Base-by-base conservation (phyloP, 2,113 vertebrate genomes). In the Onychostruthus taczanowskii region DNA sequence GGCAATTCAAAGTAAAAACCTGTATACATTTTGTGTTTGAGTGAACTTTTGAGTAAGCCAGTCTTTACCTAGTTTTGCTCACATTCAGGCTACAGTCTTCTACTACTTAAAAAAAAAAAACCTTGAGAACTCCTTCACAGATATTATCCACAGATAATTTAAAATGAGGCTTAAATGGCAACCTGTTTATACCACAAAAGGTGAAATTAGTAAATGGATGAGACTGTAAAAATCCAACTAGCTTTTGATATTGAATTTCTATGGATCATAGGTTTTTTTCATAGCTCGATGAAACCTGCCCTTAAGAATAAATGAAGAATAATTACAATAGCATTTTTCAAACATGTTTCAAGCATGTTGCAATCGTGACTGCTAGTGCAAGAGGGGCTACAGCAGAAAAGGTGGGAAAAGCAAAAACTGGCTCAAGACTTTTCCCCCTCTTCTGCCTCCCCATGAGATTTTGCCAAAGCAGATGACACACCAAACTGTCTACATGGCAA, bases 161-260 rank as follows among this genome's bases (percentile, higher is more conserved):
- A 56, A 94, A 93, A 75, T 52, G 21, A 94, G 30, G 52, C 28
- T 77, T 70, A 94, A 95, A 94, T 67, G 75, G 59, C 78, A 93
- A 74, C 39, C 27, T 86, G 43, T 90, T 94, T 89, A 58, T 58
- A 73, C 27, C 47, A 70, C 68, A 78, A 68, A 84, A 91, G 47
- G 63, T 67, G 47, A 90, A 85, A 81, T 74, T 72, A 78, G 14
- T 59, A 92, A 91, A 72, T 28, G 53, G n/a, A 49, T 67, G 6
- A 84, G 67, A 56, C 21, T 63, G 55, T 67, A 73, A 88, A 88
- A 80, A 88, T 70, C 90, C 72, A 73, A 46, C 16, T 58, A 52
- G 10, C 23, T 84, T 83, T 91, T 86, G 85, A 67, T 73, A 83
- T 59, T 95, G 64, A 46, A 83, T 87, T 88, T 88, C 55, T 43